Percentiles rank a stretch among this genome's conserved stretches.
These are phyloP conservation scores for Anoplophora glabripennis DNA, from an alignment of 1,140 invertebrate species.

Conservation along the genomic window DNA sequence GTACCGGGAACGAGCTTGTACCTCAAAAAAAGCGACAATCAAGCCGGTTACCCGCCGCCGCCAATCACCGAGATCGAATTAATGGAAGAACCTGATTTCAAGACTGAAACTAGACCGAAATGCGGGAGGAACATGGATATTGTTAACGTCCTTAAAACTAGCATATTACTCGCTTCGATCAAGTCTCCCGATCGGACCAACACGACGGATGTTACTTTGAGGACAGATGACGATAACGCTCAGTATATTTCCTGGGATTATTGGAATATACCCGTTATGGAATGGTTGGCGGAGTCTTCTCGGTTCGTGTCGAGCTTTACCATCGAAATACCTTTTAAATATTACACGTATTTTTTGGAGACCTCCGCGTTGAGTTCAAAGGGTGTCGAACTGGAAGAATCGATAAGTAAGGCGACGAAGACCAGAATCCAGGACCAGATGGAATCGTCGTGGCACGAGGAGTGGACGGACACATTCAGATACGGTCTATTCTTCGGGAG, in stretches of 20 bases:
- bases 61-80: background rate
- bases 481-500: slow-evolving; percentile 19
- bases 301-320: slow-evolving; percentile 20
- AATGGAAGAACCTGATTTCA: background rate
- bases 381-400: slow-evolving; percentile 38
- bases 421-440: slow-evolving; percentile 45
- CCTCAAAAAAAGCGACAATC: slow-evolving; percentile 11
- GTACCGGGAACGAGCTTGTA: slow-evolving; percentile 53
- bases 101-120: slow-evolving; percentile 8
- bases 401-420: slow-evolving; percentile 44
- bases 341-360: slow-evolving; percentile 33
- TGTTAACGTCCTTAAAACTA: slow-evolving; percentile 41
- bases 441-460: slow-evolving; percentile 46
- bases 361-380: slow-evolving; percentile 32
- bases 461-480: slow-evolving; percentile 45
- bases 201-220: background rate
- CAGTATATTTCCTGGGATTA: slow-evolving; percentile 47
- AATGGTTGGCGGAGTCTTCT: slow-evolving; percentile 51
- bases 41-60: background rate
- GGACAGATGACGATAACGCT: slow-evolving; percentile 9
- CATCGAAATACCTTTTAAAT: slow-evolving; percentile 20
- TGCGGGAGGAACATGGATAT: slow-evolving; percentile 20
- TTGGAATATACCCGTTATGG: slow-evolving; percentile 52
- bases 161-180: slow-evolving; percentile 43
- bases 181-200: slow-evolving; percentile 13